These are phyloP conservation scores for Grantiella picta DNA, from an alignment of 2,113 vertebrate genomes.

Conservation along the genomic window DNA sequence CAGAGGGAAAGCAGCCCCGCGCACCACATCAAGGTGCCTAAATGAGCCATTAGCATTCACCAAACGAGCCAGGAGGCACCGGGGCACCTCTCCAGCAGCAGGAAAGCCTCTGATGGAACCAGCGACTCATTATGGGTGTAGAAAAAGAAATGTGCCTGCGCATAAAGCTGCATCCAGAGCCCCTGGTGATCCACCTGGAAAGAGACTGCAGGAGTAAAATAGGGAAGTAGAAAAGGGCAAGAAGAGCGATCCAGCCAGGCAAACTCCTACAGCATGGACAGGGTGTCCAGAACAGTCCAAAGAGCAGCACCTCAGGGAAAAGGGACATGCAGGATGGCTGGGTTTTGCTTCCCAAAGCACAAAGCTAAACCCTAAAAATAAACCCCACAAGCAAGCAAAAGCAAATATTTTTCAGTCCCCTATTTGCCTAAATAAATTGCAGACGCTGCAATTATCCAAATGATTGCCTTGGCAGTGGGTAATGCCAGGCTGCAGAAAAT, in stretches of 20 bases:
- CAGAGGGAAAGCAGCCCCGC: fast-evolving
- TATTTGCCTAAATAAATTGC: constrained; percentile 11
- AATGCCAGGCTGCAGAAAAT: neutral
- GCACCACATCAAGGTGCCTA: neutral
- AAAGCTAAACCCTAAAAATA: neutral
- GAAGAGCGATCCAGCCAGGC: neutral
- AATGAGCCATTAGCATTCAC: neutral
- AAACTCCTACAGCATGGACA: fast-evolving
- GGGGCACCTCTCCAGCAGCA: neutral
- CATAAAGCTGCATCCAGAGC: neutral
- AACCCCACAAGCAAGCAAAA: neutral
- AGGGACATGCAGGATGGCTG: fast-evolving
- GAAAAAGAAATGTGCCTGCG: neutral
- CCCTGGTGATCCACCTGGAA: neutral
- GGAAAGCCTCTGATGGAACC: fast-evolving
- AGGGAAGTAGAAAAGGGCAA: neutral
- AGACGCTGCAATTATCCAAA: neutral
- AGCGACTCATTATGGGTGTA: fast-evolving
- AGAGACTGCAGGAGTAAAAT: fast-evolving
- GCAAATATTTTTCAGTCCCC: neutral
- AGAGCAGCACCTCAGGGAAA: neutral
- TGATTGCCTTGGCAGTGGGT: neutral
- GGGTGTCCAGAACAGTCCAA: fast-evolving
- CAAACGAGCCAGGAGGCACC: neutral
- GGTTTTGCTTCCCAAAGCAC: neutral